These are phyloP conservation scores for Phaetusa simplex DNA, from an alignment of 2,113 vertebrate species.

Conservation along the genomic window DNA sequence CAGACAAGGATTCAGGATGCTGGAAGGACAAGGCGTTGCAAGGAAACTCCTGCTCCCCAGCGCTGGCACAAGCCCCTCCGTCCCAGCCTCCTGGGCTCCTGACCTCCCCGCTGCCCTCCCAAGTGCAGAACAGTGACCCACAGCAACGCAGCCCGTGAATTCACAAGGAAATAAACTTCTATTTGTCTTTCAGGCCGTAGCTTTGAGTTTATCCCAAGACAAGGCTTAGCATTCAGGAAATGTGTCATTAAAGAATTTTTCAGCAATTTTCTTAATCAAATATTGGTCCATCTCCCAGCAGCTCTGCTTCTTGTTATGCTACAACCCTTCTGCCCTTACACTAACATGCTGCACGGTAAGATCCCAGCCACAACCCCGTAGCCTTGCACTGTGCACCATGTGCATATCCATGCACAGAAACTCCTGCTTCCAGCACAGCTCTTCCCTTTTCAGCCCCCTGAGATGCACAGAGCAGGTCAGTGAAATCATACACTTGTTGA, in stretches of 20 bases:
- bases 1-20: neutral
- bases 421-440: neutral
- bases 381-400: no score
- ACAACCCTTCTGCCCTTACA: neutral
- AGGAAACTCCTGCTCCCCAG: neutral
- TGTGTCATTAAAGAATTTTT: neutral
- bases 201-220: neutral
- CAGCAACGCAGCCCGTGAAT: neutral
- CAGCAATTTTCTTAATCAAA: neutral
- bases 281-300: neutral
- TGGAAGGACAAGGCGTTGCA: neutral
- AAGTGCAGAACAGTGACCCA: neutral
- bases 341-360: no score
- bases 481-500: neutral
- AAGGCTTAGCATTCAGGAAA: neutral
- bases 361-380: accelerated
- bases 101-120: neutral
- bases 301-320: neutral
- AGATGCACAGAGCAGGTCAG: neutral
- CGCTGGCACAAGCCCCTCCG: accelerated
- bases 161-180: neutral
- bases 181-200: neutral
- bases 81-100: neutral
- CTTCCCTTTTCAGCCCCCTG: neutral
- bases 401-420: neutral